Conservation (phyloP, 2,888 invertebrate genomes). For the Eristalis arbustorum region DNA sequence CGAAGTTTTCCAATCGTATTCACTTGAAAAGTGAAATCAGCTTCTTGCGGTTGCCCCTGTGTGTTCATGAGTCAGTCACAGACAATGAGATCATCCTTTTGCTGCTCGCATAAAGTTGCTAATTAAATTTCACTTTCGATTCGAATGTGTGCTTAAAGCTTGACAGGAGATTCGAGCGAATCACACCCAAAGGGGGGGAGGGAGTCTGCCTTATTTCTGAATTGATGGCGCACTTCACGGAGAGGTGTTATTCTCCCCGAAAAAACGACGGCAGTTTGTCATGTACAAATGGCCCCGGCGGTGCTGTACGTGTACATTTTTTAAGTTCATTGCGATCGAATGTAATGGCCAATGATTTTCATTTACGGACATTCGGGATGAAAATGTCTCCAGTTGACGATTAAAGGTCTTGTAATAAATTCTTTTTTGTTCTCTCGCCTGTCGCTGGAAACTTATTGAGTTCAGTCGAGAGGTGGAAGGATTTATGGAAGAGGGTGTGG, state of each 20-base stretch:
- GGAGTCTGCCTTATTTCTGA: neutral
- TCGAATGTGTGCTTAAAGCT: neutral
- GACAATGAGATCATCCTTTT: conserved; percentile 35
- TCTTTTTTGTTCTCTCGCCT: too few species aligned
- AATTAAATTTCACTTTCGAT: conserved; percentile 20
- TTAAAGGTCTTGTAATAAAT: neutral
- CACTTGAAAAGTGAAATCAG: conserved; percentile 23
- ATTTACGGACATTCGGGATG: neutral
- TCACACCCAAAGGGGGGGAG: neutral
- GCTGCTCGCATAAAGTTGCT: conserved; percentile 5
- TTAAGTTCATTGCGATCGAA: neutral
- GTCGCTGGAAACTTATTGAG: too few species aligned
- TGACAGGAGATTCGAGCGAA: neutral
- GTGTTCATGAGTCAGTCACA: neutral
- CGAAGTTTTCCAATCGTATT: conserved; percentile 11
- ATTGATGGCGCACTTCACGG: neutral
- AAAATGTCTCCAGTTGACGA: neutral
- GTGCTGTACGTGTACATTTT: neutral
- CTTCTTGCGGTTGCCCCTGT: conserved; percentile 5
- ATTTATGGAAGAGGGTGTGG: too few species aligned
- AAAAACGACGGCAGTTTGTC: neutral
- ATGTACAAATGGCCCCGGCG: neutral
- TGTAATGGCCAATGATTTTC: neutral
- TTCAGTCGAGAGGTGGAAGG: too few species aligned
- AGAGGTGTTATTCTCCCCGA: neutral